A percentile compares a stretch with the other conserved stretches of the same genome.
Evolutionary conservation across 2,888 invertebrate species (phyloP).

Genomic region (Orthosia gothica): DNA sequence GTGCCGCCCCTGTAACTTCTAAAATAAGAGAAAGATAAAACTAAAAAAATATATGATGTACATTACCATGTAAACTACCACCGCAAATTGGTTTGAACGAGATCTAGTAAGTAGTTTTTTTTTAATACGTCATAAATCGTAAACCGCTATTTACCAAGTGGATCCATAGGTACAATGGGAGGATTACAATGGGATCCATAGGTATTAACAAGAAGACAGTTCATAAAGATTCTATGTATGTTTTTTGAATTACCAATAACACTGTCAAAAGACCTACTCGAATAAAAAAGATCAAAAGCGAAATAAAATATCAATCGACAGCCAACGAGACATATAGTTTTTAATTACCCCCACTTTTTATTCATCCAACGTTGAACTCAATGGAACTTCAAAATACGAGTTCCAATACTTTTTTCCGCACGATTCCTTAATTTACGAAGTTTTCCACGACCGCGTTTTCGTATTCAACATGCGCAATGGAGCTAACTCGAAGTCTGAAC

Average conservation of each 20-base stretch:
- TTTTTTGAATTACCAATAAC: not conserved
- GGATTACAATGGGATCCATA: too few relatives aligned
- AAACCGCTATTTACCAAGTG: too few relatives aligned
- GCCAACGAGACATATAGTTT: constrained; percentile 63
- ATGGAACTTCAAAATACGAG: constrained; percentile 72
- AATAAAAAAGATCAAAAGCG: not conserved
- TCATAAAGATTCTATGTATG: too few relatives aligned
- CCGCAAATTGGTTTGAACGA: too few relatives aligned
- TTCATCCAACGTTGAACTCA: constrained; percentile 62
- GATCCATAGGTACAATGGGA: too few relatives aligned
- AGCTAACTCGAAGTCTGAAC: constrained; percentile 73
- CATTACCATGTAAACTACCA: too few relatives aligned
- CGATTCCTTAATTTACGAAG: constrained; percentile 73
- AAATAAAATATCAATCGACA: constrained; percentile 39
- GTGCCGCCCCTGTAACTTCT: too few relatives aligned
- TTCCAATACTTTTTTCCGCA: constrained; percentile 72
- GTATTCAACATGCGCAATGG: constrained; percentile 80
- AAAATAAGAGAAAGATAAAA: too few relatives aligned
- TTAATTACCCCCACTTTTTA: constrained; percentile 66
- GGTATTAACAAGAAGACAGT: not conserved
- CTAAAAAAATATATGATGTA: too few relatives aligned
- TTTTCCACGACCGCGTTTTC: constrained; percentile 75
- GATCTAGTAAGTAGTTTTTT: too few relatives aligned
- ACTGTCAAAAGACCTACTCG: not conserved
- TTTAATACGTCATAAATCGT: too few relatives aligned